Percentiles rank a stretch among this genome's conserved stretches.
phyloP scores from a whole-genome alignment of 2,113 vertebrate species.

The Melanocharis versteri region DNA sequence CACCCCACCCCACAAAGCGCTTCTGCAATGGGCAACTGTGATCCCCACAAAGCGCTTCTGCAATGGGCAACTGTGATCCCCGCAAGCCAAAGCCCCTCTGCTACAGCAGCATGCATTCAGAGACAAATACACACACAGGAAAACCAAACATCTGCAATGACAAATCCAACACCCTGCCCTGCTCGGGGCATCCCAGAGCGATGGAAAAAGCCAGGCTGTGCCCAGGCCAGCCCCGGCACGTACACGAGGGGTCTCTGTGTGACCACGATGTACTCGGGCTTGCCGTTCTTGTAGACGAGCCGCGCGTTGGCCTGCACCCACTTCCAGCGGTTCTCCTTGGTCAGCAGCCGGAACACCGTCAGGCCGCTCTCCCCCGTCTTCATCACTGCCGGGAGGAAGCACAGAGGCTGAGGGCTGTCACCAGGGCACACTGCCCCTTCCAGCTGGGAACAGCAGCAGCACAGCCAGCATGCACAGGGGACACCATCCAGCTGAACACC shows the following conservation, averaged over 20 bases:
- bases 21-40: neutral
- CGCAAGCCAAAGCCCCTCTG: neutral
- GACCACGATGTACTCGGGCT: slow-evolving; percentile 25
- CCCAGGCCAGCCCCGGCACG: neutral
- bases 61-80: neutral
- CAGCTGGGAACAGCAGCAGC: neutral
- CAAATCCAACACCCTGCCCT: rapidly evolving
- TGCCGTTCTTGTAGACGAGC: slow-evolving; percentile 1
- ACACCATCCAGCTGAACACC: neutral
- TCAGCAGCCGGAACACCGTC: slow-evolving; percentile 45
- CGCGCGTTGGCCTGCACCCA: slow-evolving; percentile 33
- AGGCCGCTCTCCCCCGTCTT: neutral
- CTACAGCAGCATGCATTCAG: neutral
- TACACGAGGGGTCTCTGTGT: slow-evolving; percentile 55
- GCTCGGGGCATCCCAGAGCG: rapidly evolving
- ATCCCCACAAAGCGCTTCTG: neutral
- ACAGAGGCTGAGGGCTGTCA: rapidly evolving
- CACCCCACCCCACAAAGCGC: neutral
- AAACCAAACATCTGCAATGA: rapidly evolving
- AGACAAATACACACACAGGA: neutral
- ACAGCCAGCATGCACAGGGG: neutral
- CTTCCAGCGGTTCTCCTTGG: slow-evolving; percentile 33
- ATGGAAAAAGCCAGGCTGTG: neutral
- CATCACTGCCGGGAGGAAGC: slow-evolving; percentile 13
- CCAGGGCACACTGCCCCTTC: rapidly evolving